These are phyloP conservation scores for Acanthurus leucopareius DNA, from an alignment of 2,797 vertebrate genomes.

Conservation along the genomic window DNA sequence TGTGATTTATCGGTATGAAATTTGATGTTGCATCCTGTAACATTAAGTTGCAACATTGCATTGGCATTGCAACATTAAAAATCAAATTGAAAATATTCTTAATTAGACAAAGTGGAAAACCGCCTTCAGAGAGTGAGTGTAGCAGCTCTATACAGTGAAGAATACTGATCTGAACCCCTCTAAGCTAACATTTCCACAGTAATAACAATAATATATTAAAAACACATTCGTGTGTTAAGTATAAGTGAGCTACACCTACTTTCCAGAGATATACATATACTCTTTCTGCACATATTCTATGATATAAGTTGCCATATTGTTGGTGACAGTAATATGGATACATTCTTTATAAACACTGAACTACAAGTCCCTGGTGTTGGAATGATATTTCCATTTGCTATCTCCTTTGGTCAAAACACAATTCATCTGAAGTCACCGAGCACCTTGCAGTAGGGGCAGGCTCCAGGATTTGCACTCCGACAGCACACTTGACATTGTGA, in stretches of 20 bases:
- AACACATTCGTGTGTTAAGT: conserved; percentile 79
- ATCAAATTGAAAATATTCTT: not conserved
- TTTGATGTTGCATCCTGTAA: no score
- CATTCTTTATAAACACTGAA: conserved; percentile 57
- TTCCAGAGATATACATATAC: conserved; percentile 76
- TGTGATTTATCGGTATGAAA: not conserved
- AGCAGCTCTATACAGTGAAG: conserved; percentile 27
- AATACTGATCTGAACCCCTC: conserved; percentile 63
- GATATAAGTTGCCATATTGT: conserved; percentile 61
- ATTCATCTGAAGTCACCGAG: conserved; percentile 1
- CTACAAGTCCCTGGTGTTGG: conserved; percentile 9
- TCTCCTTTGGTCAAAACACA: conserved; percentile 1
- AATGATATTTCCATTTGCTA: not conserved
- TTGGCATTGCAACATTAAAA: no score
- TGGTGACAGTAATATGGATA: conserved; percentile 61
- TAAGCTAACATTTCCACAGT: conserved; percentile 67
- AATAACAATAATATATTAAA: conserved; percentile 70
- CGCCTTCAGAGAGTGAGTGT: conserved; percentile 35
- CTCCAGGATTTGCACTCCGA: conserved; percentile 41
- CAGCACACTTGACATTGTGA: conserved; percentile 71
- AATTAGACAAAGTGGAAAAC: conserved; percentile 51
- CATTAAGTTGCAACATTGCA: no score
- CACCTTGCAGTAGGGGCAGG: conserved; percentile 24
- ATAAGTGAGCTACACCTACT: conserved; percentile 75
- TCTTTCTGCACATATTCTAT: conserved; percentile 63